These are phyloP conservation scores for Dipodomys merriami DNA, from an alignment of 2,113 vertebrate species.

Conservation along the genomic window DNA sequence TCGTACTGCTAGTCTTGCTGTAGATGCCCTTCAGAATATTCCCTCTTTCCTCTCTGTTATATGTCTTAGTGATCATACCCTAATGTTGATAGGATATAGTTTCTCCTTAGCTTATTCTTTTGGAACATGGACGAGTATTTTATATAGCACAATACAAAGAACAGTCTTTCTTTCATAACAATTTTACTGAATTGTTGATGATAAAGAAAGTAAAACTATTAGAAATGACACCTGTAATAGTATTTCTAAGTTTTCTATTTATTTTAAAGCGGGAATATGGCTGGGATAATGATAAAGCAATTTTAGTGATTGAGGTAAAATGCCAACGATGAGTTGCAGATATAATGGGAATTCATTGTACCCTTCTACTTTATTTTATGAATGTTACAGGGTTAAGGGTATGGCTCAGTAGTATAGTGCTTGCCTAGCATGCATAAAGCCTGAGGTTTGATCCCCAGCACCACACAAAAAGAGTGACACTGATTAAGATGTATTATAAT, in stretches of 20 bases:
- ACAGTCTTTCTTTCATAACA: background rate
- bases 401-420: background rate
- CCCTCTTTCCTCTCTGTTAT: background rate
- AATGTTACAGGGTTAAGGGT: background rate
- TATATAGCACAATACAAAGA: background rate
- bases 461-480: background rate
- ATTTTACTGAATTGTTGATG: conserved; percentile 1
- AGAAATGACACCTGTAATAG: background rate
- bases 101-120: background rate
- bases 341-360: background rate
- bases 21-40: background rate
- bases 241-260: background rate
- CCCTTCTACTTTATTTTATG: background rate
- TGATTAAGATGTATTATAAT: too few species aligned
- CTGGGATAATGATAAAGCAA: background rate
- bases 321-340: background rate
- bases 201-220: background rate
- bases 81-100: background rate
- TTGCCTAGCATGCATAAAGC: background rate
- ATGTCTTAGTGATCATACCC: background rate
- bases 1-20: background rate
- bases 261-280: background rate
- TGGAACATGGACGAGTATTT: background rate
- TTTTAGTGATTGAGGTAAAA: background rate
- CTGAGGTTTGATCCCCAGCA: background rate